phyloP scores from a whole-genome alignment of 64 coral and sea anemone genomes.

The Dendrophyllia cribrosa region DNA sequence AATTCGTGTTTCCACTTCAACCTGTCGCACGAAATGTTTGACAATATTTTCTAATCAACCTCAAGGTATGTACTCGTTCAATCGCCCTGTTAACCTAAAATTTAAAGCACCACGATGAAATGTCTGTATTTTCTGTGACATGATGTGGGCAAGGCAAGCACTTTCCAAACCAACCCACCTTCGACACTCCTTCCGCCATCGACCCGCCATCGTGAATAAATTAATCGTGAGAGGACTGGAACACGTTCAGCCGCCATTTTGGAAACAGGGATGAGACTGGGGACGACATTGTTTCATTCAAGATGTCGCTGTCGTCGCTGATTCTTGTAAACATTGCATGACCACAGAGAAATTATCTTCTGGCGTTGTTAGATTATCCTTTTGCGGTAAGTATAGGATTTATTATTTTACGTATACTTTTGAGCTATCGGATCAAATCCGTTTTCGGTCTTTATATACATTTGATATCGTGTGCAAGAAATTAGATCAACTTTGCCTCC shows the following conservation, averaged over 20 bases:
- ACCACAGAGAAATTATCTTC: no score
- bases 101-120: not conserved
- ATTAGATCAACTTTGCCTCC: no score
- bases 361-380: no score
- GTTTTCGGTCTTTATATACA: no score
- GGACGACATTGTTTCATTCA: not conserved
- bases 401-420: no score
- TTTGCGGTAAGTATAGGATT: no score
- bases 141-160: no score
- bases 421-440: no score
- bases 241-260: no score
- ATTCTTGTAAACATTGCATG: not conserved
- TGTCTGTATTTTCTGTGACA: not conserved
- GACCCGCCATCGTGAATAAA: not conserved
- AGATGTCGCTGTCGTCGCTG: not conserved
- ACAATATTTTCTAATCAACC: not conserved
- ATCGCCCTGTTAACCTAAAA: not conserved
- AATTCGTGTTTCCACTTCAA: not conserved
- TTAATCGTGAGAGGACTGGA: not conserved
- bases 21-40: not conserved
- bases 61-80: not conserved
- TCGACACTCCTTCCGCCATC: conserved; percentile 16
- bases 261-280: not conserved
- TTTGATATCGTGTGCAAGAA: no score
- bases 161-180: not conserved